Conservation (phyloP, 2,888 invertebrate genomes). For the Ormyrus nitidulus region DNA sequence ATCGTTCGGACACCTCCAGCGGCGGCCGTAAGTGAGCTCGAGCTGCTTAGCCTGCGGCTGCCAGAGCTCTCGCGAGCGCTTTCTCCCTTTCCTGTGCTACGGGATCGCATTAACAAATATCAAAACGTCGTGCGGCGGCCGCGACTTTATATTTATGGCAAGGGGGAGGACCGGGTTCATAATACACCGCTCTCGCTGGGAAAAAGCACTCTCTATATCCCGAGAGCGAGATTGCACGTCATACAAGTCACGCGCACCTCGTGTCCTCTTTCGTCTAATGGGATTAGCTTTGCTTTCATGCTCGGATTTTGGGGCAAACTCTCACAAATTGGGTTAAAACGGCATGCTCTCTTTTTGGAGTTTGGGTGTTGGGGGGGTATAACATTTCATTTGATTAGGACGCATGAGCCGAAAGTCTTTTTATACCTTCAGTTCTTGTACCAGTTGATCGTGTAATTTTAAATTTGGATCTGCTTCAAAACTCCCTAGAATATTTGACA, state of each 20-base stretch:
- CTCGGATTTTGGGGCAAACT: too few relatives aligned
- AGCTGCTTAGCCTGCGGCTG: slow-evolving; percentile 83
- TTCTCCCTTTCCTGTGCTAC: slow-evolving; percentile 71
- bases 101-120: not conserved
- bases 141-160: not conserved
- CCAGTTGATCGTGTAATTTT: slow-evolving; percentile 72
- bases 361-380: too few relatives aligned
- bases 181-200: not conserved
- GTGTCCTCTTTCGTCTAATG: too few relatives aligned
- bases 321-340: too few relatives aligned
- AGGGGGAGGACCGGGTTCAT: not conserved
- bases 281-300: not conserved
- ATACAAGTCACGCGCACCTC: too few relatives aligned
- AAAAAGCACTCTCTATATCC: not conserved
- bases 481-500: slow-evolving; percentile 66
- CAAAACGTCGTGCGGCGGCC: not conserved
- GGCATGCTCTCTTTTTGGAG: too few relatives aligned
- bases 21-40: slow-evolving; percentile 86
- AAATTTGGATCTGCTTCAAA: slow-evolving; percentile 73
- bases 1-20: slow-evolving; percentile 89
- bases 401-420: not conserved
- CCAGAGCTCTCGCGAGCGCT: slow-evolving; percentile 68
- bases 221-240: not conserved
- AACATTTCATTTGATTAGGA: too few relatives aligned
- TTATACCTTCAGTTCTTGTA: slow-evolving; percentile 73